Conservation (phyloP, 2,797 vertebrate species). For the Sebastes kiyomatsui region DNA sequence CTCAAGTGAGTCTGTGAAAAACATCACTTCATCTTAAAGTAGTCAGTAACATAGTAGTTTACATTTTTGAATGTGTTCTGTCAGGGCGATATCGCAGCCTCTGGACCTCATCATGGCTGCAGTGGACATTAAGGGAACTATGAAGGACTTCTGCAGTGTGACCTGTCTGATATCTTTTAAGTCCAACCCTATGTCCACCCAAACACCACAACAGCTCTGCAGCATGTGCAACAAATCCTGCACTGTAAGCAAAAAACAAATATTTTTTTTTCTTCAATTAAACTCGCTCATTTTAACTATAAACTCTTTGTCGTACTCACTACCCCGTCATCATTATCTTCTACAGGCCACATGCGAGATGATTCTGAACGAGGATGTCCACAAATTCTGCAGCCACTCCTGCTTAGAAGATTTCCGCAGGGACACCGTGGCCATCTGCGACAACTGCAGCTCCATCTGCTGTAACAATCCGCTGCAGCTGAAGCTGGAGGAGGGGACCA, state of each 20-base stretch:
- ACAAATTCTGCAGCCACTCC: slow-evolving; percentile 46
- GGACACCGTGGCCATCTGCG: neutral
- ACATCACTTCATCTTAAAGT: neutral
- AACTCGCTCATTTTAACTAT: accelerated
- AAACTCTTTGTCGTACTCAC: neutral
- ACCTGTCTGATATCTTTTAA: slow-evolving; percentile 87
- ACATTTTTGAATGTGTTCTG: neutral
- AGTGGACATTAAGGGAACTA: slow-evolving; percentile 85
- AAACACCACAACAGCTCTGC: slow-evolving; percentile 64
- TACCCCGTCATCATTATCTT: neutral
- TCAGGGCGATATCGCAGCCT: slow-evolving; percentile 86
- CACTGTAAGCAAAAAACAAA: slow-evolving; percentile 78
- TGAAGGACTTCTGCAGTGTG: slow-evolving; percentile 93
- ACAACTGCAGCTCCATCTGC: slow-evolving; percentile 32
- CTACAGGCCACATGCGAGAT: slow-evolving; percentile 19
- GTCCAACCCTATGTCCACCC: slow-evolving; percentile 63
- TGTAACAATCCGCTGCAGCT: slow-evolving; percentile 14
- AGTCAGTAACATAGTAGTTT: neutral
- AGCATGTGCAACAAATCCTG: slow-evolving; percentile 88
- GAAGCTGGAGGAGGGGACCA: slow-evolving; percentile 16
- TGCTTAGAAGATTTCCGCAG: slow-evolving; percentile 41
- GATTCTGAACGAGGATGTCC: neutral
- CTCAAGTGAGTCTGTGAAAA: slow-evolving; percentile 81
- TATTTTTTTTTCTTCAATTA: neutral
- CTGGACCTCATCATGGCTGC: slow-evolving; percentile 91